phyloP scores from a whole-genome alignment of 2,797 vertebrate genomes.

The Tapirus indicus region DNA sequence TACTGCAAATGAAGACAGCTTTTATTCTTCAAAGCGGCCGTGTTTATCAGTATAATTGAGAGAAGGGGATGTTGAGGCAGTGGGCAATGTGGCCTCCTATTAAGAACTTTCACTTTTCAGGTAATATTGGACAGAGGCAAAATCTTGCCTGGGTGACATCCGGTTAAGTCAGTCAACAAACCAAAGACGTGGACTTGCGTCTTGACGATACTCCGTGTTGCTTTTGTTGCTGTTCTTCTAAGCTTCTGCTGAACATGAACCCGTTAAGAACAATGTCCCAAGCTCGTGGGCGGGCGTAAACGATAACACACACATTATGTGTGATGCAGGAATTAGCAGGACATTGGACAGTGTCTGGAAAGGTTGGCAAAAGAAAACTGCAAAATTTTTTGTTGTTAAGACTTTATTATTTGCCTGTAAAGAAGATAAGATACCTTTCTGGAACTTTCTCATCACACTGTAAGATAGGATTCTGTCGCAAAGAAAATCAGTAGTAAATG shows the following conservation, averaged over 20 bases:
- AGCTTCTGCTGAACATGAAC: background rate
- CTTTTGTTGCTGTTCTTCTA: background rate
- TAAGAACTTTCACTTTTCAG: background rate
- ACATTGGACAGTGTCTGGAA: background rate
- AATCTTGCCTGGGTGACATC: background rate
- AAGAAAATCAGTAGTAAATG: background rate
- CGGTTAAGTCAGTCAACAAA: background rate
- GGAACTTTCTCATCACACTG: background rate
- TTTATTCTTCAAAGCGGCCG: background rate
- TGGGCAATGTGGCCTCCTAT: background rate
- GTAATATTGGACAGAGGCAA: background rate
- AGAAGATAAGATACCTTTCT: background rate
- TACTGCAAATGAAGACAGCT: background rate
- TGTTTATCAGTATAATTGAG: background rate
- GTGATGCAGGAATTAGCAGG: background rate
- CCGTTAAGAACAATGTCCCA: rapidly evolving
- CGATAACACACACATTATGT: rapidly evolving
- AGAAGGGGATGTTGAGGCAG: background rate
- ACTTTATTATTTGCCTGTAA: background rate
- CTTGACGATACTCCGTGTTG: rapidly evolving
- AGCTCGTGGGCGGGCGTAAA: rapidly evolving
- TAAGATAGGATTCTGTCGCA: background rate
- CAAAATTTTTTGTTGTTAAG: background rate
- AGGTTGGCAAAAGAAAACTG: background rate
- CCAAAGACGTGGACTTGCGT: background rate